Base-by-base conservation (phyloP, 1,140 invertebrate species). In the Meloidogyne hapla region DNA sequence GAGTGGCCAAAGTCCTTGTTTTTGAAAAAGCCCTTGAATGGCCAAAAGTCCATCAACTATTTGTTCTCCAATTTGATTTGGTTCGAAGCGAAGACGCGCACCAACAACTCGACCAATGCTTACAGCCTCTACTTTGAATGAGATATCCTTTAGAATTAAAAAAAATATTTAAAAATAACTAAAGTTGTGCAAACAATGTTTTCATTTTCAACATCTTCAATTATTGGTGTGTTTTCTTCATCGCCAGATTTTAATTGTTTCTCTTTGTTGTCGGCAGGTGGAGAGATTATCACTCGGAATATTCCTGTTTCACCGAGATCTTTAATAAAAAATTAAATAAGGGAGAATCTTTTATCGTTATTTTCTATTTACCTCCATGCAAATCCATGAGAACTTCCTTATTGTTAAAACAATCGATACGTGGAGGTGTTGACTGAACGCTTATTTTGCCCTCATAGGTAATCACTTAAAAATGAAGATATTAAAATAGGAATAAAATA, bases 401-500 rank as follows among this genome's bases (percentile, higher is more conserved):
- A 26, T 45, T 48, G 40, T 21, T 81, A 18, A 75, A 71, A 23
- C 6, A 64, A 70, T 23, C 67, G 18, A 65, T 64, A 18, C 25
- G 33, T 62, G 9, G 48, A 62, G 10, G 67, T 45, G 1, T 38
- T n/a, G n/a, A 56, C 6, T 56, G 26, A 12, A 83, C 56, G 13
- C 74, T 38, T 1, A 82, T 74, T 42, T 84, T 82, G 13, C 81
- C 81, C 38, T 82, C 81, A 66, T 84, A 82, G n/a, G 74, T 65
- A n/a, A 84, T 84, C 56, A 82, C 80, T 81, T 33, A 69, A 79
- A 66, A 26, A 38, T 45, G 13, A 26, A 10, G 21, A 79, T 12
- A 82, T 40, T 21, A 75, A 33, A n/a, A 33, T 62, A 10, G 21
- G 15, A 38, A 6, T 23, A 13, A 21, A 26, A n/a, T 23, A 18